A percentile compares a stretch with the other conserved stretches of the same genome.
phyloP scores from a whole-genome alignment of 2,888 invertebrate genomes.

The Rhagium mordax region DNA sequence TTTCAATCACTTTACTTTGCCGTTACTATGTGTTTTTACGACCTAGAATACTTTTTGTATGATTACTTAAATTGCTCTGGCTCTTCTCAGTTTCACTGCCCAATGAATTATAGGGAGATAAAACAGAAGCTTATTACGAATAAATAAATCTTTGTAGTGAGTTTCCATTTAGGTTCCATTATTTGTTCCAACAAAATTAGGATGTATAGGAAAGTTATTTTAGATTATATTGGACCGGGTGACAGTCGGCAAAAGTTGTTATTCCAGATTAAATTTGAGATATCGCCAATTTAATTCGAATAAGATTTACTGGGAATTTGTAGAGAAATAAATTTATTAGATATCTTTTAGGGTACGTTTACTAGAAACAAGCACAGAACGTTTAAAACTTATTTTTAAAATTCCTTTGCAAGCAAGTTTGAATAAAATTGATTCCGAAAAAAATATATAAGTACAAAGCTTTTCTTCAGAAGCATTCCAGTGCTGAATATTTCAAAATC shows the following conservation, averaged over 20 bases:
- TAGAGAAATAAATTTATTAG: slow-evolving; percentile 26
- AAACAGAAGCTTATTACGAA: slow-evolving; percentile 3
- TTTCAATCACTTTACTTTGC: slow-evolving; percentile 16
- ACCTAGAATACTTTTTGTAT: background rate
- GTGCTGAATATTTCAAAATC: too few relatives aligned
- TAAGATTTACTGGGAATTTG: slow-evolving; percentile 46
- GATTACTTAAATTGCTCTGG: slow-evolving; percentile 17
- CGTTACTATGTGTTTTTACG: slow-evolving; percentile 11
- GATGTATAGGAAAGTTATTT: slow-evolving; percentile 24
- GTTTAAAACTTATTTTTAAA: background rate
- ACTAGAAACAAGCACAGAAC: background rate
- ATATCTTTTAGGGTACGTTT: slow-evolving; percentile 7
- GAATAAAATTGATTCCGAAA: too few relatives aligned
- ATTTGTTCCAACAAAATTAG: slow-evolving; percentile 23
- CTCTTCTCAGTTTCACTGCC: slow-evolving; percentile 8
- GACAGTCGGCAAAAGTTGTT: slow-evolving; percentile 43
- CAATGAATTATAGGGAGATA: slow-evolving; percentile 15
- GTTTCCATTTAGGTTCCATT: slow-evolving; percentile 1
- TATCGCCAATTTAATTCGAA: slow-evolving; percentile 57
- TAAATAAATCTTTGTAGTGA: slow-evolving; percentile 15
- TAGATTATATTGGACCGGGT: slow-evolving; percentile 17
- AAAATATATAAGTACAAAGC: too few relatives aligned
- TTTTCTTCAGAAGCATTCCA: too few relatives aligned
- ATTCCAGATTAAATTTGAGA: slow-evolving; percentile 55
- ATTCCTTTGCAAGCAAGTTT: too few relatives aligned